phyloP scores from a whole-genome alignment of 2,113 vertebrate species.

The Anhinga rufa region DNA sequence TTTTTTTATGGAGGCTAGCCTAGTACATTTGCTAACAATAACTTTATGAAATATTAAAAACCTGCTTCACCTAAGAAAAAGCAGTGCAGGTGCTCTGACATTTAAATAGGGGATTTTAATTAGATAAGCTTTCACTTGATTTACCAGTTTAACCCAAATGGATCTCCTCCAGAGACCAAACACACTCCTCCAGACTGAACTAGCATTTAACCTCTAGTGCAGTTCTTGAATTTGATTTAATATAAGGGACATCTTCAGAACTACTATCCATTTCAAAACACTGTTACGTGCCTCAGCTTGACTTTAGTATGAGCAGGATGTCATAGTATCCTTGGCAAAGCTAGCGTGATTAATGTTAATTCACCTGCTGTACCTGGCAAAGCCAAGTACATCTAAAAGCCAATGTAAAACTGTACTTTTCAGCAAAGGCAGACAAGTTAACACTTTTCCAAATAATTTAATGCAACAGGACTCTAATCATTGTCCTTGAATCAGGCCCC shows the following conservation, averaged over 20 bases:
- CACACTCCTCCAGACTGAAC: background rate
- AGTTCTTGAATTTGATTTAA: background rate
- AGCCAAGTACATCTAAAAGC: background rate
- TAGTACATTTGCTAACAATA: background rate
- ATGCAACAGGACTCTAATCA: background rate
- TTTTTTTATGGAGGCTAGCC: background rate
- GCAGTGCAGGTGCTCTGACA: background rate
- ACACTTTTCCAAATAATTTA: background rate
- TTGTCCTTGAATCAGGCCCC: background rate
- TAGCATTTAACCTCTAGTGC: background rate
- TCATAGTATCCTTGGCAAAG: background rate
- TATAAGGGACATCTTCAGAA: background rate
- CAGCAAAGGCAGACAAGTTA: background rate
- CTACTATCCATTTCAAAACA: slow-evolving; percentile 4
- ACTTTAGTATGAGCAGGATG: background rate
- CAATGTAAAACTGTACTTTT: background rate
- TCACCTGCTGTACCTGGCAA: background rate
- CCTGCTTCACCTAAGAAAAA: background rate
- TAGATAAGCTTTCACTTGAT: background rate
- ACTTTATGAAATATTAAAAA: background rate
- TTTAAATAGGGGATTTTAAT: background rate
- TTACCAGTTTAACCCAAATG: background rate
- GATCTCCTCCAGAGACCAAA: background rate
- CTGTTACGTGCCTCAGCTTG: background rate
- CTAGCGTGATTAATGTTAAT: background rate